Conservation (phyloP, 2,113 vertebrate genomes). For the Xiphophorus hellerii region DNA sequence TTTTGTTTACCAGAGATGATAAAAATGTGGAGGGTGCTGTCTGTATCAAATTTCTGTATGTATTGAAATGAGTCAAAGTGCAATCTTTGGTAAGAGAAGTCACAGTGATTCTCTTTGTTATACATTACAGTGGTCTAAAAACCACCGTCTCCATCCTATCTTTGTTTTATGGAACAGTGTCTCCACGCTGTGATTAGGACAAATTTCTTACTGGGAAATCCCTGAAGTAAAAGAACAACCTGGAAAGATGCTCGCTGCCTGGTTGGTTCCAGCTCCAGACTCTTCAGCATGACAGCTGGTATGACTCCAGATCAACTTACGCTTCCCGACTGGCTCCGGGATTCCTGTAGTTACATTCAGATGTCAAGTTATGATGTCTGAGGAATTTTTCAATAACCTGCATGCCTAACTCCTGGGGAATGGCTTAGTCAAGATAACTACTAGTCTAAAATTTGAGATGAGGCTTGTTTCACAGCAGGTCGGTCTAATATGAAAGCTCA, state of each 20-base stretch:
- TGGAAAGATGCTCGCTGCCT: constrained; percentile 35
- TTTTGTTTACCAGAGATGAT: not conserved
- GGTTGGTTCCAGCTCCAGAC: constrained; percentile 27
- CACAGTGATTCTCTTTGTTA: not conserved
- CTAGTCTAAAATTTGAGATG: constrained; percentile 13
- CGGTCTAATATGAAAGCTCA: not conserved
- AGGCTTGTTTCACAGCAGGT: not conserved
- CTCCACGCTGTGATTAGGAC: constrained; percentile 22
- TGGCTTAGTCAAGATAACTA: constrained; percentile 26
- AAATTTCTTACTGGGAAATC: constrained; percentile 25
- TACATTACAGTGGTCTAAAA: not conserved
- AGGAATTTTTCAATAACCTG: constrained; percentile 28
- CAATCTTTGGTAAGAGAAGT: not conserved
- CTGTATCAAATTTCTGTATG: not conserved
- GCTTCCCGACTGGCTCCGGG: constrained; percentile 37
- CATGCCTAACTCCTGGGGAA: not conserved
- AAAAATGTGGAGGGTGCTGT: not conserved
- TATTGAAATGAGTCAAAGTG: not conserved
- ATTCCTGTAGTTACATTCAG: constrained; percentile 39
- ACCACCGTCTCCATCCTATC: constrained; percentile 11
- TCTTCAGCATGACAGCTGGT: constrained; percentile 39
- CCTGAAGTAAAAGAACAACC: constrained; percentile 21
- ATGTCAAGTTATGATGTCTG: constrained; percentile 26
- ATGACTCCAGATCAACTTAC: constrained; percentile 49
- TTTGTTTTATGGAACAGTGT: constrained; percentile 21